Evolutionary conservation across 2,797 vertebrate genomes (phyloP).

Genomic region (Chlorospingus flavigularis): DNA sequence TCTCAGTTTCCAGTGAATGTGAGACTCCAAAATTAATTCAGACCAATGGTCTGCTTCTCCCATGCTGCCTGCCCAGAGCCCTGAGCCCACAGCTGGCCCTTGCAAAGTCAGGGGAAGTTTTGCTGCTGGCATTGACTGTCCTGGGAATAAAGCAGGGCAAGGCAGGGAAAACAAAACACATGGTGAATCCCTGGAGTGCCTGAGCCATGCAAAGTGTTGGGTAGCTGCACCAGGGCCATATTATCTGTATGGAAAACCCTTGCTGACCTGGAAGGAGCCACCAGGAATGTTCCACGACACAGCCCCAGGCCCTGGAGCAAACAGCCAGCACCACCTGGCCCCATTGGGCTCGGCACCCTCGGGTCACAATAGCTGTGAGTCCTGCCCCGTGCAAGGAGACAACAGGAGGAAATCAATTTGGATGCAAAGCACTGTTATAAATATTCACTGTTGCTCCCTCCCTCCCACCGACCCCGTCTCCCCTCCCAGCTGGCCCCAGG

Average conservation of each 20-base stretch:
- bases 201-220: neutral
- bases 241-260: neutral
- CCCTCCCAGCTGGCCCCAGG: conserved; percentile 11
- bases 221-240: neutral
- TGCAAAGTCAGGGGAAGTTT: neutral
- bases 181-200: neutral
- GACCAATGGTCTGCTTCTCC: neutral
- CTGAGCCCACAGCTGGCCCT: neutral
- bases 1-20: neutral
- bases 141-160: neutral
- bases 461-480: neutral
- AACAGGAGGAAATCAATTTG: neutral
- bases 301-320: neutral
- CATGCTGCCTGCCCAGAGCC: neutral
- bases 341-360: neutral
- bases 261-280: neutral
- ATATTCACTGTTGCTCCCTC: neutral
- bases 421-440: neutral
- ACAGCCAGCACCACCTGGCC: neutral
- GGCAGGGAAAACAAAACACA: neutral
- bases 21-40: neutral
- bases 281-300: fast-evolving
- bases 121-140: neutral
- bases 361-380: neutral
- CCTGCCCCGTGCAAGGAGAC: neutral